Evolutionary conservation across 2,113 vertebrate genomes (phyloP).

Genomic region (Pseudolaguvia tuberculata): DNA sequence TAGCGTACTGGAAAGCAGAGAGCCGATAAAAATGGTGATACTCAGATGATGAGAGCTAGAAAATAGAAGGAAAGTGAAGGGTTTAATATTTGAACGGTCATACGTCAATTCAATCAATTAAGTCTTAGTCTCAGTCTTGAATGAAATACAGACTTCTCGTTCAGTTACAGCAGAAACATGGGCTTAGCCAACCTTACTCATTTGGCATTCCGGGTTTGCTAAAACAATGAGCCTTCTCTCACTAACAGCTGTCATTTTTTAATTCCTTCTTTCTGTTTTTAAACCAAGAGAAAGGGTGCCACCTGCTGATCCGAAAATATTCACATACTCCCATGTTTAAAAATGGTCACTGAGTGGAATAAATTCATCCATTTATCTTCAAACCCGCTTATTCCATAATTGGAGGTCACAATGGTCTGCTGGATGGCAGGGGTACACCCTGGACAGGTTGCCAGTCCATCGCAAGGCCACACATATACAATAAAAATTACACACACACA

Average conservation of each 20-base stretch:
- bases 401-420: too few relatives aligned
- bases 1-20: conserved; percentile 16
- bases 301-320: conserved; percentile 23
- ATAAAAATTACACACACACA: too few relatives aligned
- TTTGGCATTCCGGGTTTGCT: conserved; percentile 14
- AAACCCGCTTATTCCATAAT: too few relatives aligned
- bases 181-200: not conserved
- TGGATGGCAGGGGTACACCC: too few relatives aligned
- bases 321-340: too few relatives aligned
- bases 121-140: not conserved
- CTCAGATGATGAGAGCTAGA: not conserved
- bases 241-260: conserved; percentile 13
- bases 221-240: conserved; percentile 15
- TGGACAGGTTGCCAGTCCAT: too few relatives aligned
- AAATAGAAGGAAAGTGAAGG: not conserved
- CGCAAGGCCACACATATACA: too few relatives aligned
- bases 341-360: too few relatives aligned
- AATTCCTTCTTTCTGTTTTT: not conserved
- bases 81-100: conserved; percentile 4
- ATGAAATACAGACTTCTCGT: conserved; percentile 14
- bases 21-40: conserved; percentile 32
- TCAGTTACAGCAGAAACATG: conserved; percentile 3
- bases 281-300: conserved; percentile 21
- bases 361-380: too few relatives aligned
- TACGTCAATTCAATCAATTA: not conserved